Base-by-base conservation (phyloP, 2,888 invertebrate genomes). In the Chironomus riparius region DNA sequence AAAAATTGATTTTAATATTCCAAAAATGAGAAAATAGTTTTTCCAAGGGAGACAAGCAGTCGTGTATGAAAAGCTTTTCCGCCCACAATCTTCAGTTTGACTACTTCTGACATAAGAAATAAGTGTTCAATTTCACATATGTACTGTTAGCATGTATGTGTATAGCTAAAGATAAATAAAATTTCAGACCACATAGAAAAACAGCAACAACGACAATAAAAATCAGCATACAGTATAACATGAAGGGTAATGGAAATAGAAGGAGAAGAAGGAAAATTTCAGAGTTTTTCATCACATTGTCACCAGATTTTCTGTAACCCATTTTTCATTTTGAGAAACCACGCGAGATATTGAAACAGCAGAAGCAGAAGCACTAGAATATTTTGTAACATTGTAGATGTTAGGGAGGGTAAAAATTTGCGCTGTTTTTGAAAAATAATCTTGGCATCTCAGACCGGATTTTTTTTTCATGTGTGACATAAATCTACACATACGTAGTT, bases 221-320 rank as follows among this genome's bases (percentile, higher is more conserved):
- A 18, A 56, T 18, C n/a, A 2, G 18, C 56, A 56, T 18, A 56
- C 56, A 56, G 4, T 18, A 56, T 56, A 56, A 56, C 38, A 38
- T 38, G 38, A 38, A 38, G 38, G 38, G 38, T 38, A 38, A 38
- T 38, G 38, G 38, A 38, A 38, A 38, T 38, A 10, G 4, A 38
- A 10, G 10, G 10, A 38, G 10, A 38, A 38, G 38, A 38, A 28
- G 28, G 3, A 28, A 38, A 38, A 38, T 38, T 38, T 38, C 10
- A 38, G 38, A 38, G 10, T 68, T 61, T 73, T 73, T 73, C 72
- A 73, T 38, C 72, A 61, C 72, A 38, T 28, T 38, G 72, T 73
- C 72, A 73, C 72, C 72, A 61, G 62, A 73, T 73, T 73, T 72
- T 72, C 38, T 24, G 21, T 56, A 56, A 56, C 72, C 62, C 72